phyloP scores from a whole-genome alignment of 2,113 vertebrate species.

The Rostratula benghalensis region DNA sequence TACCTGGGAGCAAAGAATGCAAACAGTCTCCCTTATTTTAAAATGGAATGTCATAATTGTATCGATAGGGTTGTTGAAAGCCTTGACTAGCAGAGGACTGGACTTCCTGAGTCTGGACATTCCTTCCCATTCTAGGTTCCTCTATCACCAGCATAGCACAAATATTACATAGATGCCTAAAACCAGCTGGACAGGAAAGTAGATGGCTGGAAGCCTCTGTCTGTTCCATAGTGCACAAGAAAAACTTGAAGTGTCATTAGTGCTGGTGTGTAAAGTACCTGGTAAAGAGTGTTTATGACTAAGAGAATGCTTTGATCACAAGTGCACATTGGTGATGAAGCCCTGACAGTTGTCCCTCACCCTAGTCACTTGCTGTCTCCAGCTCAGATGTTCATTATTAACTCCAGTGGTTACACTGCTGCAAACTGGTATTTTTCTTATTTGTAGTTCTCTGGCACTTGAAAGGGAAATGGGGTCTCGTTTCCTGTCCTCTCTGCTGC shows the following conservation, averaged over 20 bases:
- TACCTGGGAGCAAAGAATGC: background rate
- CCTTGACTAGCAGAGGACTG: background rate
- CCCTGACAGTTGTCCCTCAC: accelerated
- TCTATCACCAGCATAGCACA: background rate
- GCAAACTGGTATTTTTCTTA: background rate
- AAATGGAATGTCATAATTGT: background rate
- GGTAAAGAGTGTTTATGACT: background rate
- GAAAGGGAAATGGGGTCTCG: background rate
- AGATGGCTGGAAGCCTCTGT: background rate
- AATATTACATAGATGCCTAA: background rate
- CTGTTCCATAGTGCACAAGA: background rate
- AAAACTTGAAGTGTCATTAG: background rate
- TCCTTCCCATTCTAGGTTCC: background rate
- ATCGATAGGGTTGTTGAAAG: background rate
- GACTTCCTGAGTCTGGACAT: background rate
- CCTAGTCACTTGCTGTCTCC: background rate
- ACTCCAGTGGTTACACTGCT: background rate
- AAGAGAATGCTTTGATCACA: background rate
- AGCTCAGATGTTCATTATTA: background rate
- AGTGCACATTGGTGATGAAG: background rate
- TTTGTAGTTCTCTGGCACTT: background rate
- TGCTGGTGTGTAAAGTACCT: background rate
- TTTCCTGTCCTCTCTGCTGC: background rate
- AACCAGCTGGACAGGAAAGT: background rate
- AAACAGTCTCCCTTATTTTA: background rate